Evolutionary conservation across 2,888 invertebrate genomes (phyloP).

Genomic region (Labia minor): DNA sequence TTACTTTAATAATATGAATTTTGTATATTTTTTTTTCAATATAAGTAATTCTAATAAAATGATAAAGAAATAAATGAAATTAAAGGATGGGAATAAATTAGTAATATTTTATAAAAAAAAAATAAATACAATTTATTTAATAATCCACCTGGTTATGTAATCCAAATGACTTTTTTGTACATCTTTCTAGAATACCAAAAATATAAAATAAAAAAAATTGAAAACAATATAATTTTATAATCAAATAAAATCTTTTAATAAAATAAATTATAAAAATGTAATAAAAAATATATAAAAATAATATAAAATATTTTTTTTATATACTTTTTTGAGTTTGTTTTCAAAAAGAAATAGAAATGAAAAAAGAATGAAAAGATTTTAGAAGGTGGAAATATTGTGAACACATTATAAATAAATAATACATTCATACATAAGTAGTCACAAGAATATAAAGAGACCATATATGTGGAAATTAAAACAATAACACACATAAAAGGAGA

Average conservation of each 20-base stretch:
- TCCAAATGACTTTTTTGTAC: no score
- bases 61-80: no score
- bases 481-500: not conserved
- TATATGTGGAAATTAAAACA: not conserved
- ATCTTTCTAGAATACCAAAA: not conserved
- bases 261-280: conserved; percentile 1
- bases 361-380: not conserved
- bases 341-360: not conserved
- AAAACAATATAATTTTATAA: not conserved
- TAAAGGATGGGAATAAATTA: no score
- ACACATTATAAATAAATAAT: not conserved
- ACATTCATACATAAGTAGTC: not conserved
- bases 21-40: no score
- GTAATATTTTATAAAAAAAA: no score
- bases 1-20: no score
- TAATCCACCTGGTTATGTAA: no score
- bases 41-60: no score
- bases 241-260: conserved; percentile 8
- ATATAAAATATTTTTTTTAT: not conserved
- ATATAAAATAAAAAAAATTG: not conserved
- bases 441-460: not conserved
- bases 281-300: not conserved
- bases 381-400: not conserved
- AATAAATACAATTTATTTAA: no score
- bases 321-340: not conserved